phyloP scores from a whole-genome alignment of 2,113 vertebrate genomes.

The Trichechus manatus region DNA sequence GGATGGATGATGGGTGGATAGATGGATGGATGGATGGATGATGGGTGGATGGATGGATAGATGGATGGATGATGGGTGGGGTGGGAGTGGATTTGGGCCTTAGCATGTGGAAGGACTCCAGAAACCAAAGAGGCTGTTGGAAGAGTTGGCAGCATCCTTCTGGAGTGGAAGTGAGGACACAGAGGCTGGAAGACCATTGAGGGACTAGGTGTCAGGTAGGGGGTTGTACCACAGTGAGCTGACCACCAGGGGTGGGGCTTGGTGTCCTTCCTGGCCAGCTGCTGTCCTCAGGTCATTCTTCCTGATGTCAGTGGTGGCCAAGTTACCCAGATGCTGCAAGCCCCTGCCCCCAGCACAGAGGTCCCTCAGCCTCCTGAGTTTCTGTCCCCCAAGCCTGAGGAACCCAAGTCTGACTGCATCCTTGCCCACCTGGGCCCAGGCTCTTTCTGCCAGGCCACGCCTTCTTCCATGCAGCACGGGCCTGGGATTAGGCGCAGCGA shows the following conservation, averaged over 20 bases:
- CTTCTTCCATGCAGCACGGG: background rate
- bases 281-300: background rate
- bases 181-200: background rate
- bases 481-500: background rate
- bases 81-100: background rate
- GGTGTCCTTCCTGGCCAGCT: background rate
- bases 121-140: background rate
- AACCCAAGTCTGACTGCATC: background rate
- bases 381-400: background rate
- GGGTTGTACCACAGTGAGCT: background rate
- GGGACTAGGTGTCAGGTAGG: background rate
- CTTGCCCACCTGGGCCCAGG: background rate
- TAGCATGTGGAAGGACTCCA: background rate
- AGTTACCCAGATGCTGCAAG: background rate
- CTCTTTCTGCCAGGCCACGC: background rate
- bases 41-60: background rate
- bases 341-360: too few relatives aligned
- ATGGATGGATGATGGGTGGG: background rate
- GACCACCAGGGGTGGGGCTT: background rate
- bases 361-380: background rate
- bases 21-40: background rate
- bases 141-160: accelerated
- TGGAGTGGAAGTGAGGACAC: background rate
- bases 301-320: too few relatives aligned
- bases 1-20: background rate